Evolutionary conservation across 2,113 vertebrate species (phyloP), one percentile per base, ranked within the genome.

Genomic region (Petrocephalus microphthalmus): DNA sequence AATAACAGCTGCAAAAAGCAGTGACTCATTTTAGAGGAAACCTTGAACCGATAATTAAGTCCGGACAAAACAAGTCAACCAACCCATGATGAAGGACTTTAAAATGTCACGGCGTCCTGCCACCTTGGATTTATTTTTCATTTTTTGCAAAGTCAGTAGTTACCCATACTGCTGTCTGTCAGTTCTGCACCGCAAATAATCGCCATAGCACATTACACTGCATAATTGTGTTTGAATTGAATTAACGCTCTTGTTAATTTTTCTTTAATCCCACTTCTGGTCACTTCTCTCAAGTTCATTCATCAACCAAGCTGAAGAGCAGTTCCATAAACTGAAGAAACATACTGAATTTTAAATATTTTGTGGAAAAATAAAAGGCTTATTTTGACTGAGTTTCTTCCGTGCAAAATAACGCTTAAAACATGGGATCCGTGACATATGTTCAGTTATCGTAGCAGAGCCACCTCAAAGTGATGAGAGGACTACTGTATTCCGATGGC

Each of bases 261-360:
- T 29, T 45, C 91, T 84, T 85, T 91, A 89, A 85, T 85, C 89
- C 60, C 86, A 90, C 51, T 87, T 84, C 84, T 52, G 49, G 89
- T 92, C 90, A 90, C 91, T 89, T 91, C 93, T 92, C 93, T 92
- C 60, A 91, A 93, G 91, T 93, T 94, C 91, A 92, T 92, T 92
- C 89, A 86, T 92, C 90, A 91, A 87, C 89, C 89, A 90, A 8
- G 5, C 25, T 29, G 19, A 81, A 87, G 67, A 87, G 19, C 52
- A 33, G 33, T 78, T 78, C 71, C 29, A 78, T 78, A 78, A 29
- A 78, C 33, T 42, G 51, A 29, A 67, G 60, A 49, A 87, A 87
- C 7, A 87, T 71, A 67, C 3, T 4, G 25, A 29, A 78, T 78
- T 78, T 19, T 19, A 37, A 74, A 74, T 74, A 29, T 17, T 74